Percentiles rank a stretch among this genome's conserved stretches.
phyloP scores from a whole-genome alignment of 30 jellyfish, hydroid and myxozoan genomes.

The Chironex yamaguchii region DNA sequence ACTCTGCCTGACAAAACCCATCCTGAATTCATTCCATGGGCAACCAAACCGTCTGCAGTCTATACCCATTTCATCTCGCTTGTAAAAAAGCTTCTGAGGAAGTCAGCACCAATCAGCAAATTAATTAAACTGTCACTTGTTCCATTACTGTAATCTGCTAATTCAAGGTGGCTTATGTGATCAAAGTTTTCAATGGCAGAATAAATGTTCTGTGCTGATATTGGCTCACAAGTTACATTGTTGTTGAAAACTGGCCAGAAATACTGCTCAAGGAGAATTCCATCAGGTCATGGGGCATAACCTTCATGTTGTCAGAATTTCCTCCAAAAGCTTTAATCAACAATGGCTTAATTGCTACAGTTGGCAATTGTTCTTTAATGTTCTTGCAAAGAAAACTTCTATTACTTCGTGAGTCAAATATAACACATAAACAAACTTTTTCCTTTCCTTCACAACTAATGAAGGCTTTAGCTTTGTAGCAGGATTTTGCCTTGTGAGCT shows the following conservation, averaged over 20 bases:
- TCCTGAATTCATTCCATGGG: neutral
- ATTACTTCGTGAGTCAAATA: conserved; percentile 26
- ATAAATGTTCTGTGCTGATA: neutral
- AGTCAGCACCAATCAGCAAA: conserved; percentile 7
- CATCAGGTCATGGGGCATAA: neutral
- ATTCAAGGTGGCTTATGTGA: neutral
- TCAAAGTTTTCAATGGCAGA: neutral
- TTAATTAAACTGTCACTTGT: neutral
- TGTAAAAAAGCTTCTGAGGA: conserved; percentile 3
- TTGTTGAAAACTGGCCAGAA: neutral
- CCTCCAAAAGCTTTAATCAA: neutral
- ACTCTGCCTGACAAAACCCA: conserved; percentile 46
- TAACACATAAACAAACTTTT: neutral
- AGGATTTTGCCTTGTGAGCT: neutral
- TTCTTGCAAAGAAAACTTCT: neutral
- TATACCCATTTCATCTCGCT: neutral
- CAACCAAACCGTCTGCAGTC: conserved; percentile 1
- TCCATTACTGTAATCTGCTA: conserved; percentile 20
- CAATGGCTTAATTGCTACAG: neutral
- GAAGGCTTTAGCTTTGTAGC: conserved; percentile 3
- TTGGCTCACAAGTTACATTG: conserved; percentile 5
- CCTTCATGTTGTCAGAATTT: too few relatives aligned
- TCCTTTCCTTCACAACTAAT: neutral
- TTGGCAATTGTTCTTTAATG: neutral
- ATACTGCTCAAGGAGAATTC: neutral